A percentile compares a stretch with the other conserved stretches of the same genome.
Conservation (phyloP, 2,113 vertebrate species). For the Rattus rattus region DNA sequence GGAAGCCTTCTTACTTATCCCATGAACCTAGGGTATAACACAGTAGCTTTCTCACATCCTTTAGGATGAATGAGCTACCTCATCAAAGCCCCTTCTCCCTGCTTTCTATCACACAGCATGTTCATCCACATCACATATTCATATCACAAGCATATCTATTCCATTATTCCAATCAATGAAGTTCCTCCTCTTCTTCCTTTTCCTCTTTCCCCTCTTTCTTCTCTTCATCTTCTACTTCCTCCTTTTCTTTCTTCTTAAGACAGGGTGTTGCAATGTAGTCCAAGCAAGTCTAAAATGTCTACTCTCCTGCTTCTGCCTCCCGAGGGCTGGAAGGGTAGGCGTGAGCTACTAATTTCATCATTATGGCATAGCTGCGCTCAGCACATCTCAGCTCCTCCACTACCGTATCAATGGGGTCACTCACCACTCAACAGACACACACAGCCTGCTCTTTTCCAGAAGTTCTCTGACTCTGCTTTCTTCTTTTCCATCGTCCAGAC, state of each 20-base stretch:
- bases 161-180: not conserved
- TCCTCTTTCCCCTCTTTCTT: not conserved
- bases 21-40: not conserved
- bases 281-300: not conserved
- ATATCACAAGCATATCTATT: not conserved
- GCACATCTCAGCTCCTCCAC: too few species aligned
- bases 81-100: not conserved
- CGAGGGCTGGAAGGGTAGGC: not conserved
- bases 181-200: not conserved
- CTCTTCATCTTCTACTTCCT: not conserved
- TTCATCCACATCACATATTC: too few species aligned
- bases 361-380: not conserved
- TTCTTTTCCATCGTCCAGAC: slow-evolving; percentile 21
- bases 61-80: not conserved
- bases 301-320: not conserved
- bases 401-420: not conserved
- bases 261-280: not conserved
- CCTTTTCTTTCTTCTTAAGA: not conserved
- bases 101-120: not conserved
- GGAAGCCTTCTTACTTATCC: not conserved
- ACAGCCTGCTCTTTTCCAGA: not conserved
- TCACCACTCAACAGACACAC: not conserved
- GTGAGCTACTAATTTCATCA: not conserved
- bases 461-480: not conserved
- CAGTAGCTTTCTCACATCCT: not conserved